Evolutionary conservation across 1,140 invertebrate genomes (phyloP).

Genomic region (Holcopasites calliopsidis): DNA sequence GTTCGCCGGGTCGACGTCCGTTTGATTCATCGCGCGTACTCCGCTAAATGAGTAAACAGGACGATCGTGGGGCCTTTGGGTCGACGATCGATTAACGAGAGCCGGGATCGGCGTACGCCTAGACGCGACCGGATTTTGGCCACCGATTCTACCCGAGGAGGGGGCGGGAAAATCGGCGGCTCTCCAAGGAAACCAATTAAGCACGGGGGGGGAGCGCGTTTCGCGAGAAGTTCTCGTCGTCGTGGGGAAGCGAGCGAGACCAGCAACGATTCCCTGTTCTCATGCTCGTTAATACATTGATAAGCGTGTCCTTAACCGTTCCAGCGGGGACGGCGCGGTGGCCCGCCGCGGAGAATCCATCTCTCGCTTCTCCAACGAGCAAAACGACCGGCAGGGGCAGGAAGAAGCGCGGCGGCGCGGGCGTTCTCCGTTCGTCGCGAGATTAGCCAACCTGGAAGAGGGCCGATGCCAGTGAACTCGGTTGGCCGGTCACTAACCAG

Average conservation of each 20-base stretch:
- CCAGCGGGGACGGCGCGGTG: constrained; percentile 26
- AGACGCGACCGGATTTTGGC: too few relatives aligned
- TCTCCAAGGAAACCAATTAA: not conserved
- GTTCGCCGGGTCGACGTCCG: not conserved
- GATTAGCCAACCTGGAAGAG: constrained; percentile 79
- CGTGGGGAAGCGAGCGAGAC: constrained; percentile 15
- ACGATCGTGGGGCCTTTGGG: too few relatives aligned
- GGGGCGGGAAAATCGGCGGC: not conserved
- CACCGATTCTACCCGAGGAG: too few relatives aligned
- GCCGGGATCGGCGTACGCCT: too few relatives aligned
- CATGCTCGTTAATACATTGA: constrained; percentile 53
- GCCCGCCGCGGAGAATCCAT: constrained; percentile 50
- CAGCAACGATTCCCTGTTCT: constrained; percentile 33
- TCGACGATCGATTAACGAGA: too few relatives aligned
- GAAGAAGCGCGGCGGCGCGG: constrained; percentile 41
- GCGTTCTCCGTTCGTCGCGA: constrained; percentile 65
- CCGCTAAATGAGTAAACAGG: too few relatives aligned
- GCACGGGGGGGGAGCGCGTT: not conserved
- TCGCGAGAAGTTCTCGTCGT: constrained; percentile 1
- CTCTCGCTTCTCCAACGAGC: constrained; percentile 25
- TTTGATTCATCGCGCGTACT: too few relatives aligned
- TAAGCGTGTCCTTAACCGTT: constrained; percentile 47
- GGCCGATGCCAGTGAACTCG: constrained; percentile 80
- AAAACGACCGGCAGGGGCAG: constrained; percentile 42
- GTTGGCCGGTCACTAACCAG: constrained; percentile 81